These are phyloP conservation scores for Fregetta grallaria DNA, from an alignment of 2,113 vertebrate species.

Conservation along the genomic window DNA sequence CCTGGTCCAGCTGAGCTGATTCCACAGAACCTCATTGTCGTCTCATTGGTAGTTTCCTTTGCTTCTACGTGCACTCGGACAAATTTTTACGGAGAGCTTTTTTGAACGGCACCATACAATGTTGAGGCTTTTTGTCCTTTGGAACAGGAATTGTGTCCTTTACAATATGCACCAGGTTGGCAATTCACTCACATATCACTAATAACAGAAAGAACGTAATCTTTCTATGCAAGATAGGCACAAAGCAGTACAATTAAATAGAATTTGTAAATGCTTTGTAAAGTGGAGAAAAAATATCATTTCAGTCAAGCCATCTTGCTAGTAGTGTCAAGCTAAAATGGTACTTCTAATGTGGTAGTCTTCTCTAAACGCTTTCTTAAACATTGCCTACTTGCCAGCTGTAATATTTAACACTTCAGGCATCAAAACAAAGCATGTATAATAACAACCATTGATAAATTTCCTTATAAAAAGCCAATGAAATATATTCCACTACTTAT, in stretches of 20 bases:
- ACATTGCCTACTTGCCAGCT: neutral
- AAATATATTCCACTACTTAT: conserved; percentile 42
- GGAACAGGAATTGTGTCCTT: neutral
- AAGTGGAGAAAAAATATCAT: neutral
- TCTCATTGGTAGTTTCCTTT: neutral
- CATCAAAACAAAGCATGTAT: neutral
- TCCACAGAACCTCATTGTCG: neutral
- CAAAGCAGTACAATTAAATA: neutral
- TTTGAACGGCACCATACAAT: neutral
- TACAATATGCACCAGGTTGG: neutral
- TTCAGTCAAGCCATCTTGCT: neutral
- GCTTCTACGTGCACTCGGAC: neutral
- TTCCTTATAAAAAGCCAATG: neutral
- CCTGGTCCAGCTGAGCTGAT: neutral
- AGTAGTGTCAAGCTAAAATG: neutral
- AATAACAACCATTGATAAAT: conserved; percentile 13
- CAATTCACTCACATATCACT: neutral
- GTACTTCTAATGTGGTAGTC: neutral
- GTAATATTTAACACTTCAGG: neutral
- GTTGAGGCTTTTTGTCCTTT: neutral
- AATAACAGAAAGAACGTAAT: neutral
- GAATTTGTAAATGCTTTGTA: neutral
- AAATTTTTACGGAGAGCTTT: neutral
- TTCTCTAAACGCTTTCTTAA: neutral
- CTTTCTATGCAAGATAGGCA: neutral